Base-by-base conservation (phyloP, 2,888 invertebrate species). In the Petrolisthes manimaculis region DNA sequence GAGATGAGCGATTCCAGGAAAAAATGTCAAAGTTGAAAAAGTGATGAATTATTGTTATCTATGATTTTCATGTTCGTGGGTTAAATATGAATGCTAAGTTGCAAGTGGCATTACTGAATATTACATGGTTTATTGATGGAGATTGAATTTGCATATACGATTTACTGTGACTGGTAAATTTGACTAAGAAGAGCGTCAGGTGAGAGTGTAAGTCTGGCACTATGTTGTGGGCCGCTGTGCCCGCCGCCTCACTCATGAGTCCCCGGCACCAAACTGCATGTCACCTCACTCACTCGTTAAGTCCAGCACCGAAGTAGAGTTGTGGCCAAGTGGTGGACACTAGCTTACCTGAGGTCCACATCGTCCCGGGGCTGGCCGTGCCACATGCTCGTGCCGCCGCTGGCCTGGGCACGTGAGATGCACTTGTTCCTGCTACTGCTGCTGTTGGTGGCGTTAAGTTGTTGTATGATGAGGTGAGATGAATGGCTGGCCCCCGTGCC, bases 291-390 rank as follows among this genome's bases (percentile, higher is more conserved):
- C 61, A 37, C 37, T 37, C 37, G 37, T 37, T 37, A 21, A 77
- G 37, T 77, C 24, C 37, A 18, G 24, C 24, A 77, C 77, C 37
- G 77, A 37, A 37, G 18, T 37, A 77, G 51, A 77, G 37, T 77
- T 9, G 18, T 61, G 61, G 77, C 24, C 24, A 77, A 37, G 81
- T 61, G 81, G 18, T 61, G 61, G 21, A 18, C 21, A 51, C 67
- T 61, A 18, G 12, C 87, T 87, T 87, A 87, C 87, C 87, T 87
- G 87, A 84, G 87, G 87, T 87, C 87, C 87, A 84, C 87, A 87
- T 87, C 87, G 87, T 87, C 83, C 87, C 83, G 77, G 79, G 83
- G 81, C 87, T 84, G 87, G 87, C 82, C 79, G 83, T 87, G 83
- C 87, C 87, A 79, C 87, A 87, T 87, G 75, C 83, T 87, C 87